Evolutionary conservation across 2,797 vertebrate species (phyloP), one percentile per base, ranked within the genome.

Genomic region (Epinephelus malabaricus): DNA sequence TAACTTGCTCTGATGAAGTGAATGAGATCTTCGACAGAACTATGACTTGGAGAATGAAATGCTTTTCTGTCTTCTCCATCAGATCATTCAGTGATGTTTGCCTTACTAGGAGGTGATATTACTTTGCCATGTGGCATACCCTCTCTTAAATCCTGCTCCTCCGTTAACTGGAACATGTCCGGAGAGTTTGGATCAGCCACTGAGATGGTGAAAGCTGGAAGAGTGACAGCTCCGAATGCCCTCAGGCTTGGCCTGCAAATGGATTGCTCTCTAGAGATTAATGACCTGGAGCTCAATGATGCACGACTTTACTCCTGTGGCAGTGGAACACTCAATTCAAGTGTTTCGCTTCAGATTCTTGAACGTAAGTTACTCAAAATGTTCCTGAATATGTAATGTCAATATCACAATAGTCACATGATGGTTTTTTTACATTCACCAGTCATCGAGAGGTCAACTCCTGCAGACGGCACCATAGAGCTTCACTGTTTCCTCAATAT

Each of bases 201-300:
- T 17, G 30, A 68, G 9, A 54, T 91, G 65, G 89, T 89, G 77
- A 78, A 18, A 12, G 78, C 49, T 46, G 93, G 92, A 63, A 43
- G 2, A 34, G 49, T 83, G 38, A 67, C 11, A 8, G 40, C 6
- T 17, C 27, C 50, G 51, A 45, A 56, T 5, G 1, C 3, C 17
- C 19, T 2, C 30, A 85, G 75, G 19, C 3, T 83, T 1, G n/a
- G 0, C 6, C 46, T 94, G 56, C 72, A 53, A 2, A 54, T 19
- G 19, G 76, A 90, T 84, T 94, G 94, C 68, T 93, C 91, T 23
- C 85, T 95, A 71, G 10, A 70, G 27, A 91, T 94, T 0, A 6
- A 71, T 47, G 51, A 69, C 19, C 64, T 91, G 38, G 17, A 1
- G 0, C 46, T 18, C 0, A 0, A 46, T 1, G 86, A 92, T 58